These are phyloP conservation scores for Gnatocerus cornutus DNA, from an alignment of 2,888 invertebrate species.

Conservation along the genomic window DNA sequence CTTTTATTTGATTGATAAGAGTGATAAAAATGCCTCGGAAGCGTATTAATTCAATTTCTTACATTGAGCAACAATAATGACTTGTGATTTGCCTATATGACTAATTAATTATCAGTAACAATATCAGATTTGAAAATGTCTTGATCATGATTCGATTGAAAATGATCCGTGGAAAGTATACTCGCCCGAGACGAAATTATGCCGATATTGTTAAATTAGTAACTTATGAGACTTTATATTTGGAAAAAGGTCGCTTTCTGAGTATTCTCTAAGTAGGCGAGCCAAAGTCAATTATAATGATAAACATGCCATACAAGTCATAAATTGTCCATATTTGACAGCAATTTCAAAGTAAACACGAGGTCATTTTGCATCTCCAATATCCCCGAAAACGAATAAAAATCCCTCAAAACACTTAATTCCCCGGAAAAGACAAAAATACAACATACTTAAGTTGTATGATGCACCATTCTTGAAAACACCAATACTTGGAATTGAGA, in stretches of 20 bases:
- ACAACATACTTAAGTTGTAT: conserved; percentile 64
- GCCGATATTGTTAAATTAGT: not conserved
- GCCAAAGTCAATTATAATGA: conserved; percentile 37
- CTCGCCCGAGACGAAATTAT: not conserved
- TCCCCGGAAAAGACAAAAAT: conserved; percentile 55
- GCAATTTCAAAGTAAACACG: conserved; percentile 32
- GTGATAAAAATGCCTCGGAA: conserved; percentile 18
- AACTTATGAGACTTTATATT: conserved; percentile 17
- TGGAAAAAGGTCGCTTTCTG: conserved; percentile 12
- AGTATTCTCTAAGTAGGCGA: conserved; percentile 12
- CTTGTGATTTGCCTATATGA: too few relatives aligned
- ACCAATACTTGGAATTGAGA: conserved; percentile 67
- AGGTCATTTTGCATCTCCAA: conserved; percentile 24
- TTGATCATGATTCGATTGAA: too few relatives aligned
- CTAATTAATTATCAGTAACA: too few relatives aligned
- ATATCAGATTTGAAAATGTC: too few relatives aligned
- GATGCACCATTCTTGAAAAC: conserved; percentile 67
- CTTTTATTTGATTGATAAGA: conserved; percentile 26
- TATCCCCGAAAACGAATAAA: conserved; percentile 38
- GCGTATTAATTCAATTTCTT: too few relatives aligned
- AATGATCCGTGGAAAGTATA: too few relatives aligned
- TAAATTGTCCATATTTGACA: conserved; percentile 44
- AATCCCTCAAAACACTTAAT: conserved; percentile 13
- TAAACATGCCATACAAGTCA: conserved; percentile 34
- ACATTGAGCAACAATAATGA: too few relatives aligned